phyloP scores from a whole-genome alignment of 1,140 invertebrate genomes.

The Drosophila arizonae region DNA sequence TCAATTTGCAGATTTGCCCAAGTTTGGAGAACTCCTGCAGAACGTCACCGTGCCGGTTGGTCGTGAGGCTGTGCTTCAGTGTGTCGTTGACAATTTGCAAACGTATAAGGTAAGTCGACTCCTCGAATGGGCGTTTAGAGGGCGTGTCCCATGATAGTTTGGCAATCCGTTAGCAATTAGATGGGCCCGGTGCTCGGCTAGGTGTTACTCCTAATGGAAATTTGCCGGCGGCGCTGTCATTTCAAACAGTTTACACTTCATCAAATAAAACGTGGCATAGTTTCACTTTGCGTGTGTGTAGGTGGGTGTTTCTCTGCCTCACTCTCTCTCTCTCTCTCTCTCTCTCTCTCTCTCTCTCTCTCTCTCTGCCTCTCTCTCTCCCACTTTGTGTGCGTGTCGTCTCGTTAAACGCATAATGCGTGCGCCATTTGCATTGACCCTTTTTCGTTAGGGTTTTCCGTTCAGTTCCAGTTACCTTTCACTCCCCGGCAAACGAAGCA shows the following conservation, averaged over 20 bases:
- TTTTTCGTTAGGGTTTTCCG: conserved; percentile 41
- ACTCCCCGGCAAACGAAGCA: conserved; percentile 11
- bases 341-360: no score
- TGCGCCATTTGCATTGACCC: conserved; percentile 53
- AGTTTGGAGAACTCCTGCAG: conserved; percentile 88
- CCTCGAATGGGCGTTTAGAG: background rate
- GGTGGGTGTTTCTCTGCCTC: no score
- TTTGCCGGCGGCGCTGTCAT: conserved; percentile 26
- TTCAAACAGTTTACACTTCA: conserved; percentile 67
- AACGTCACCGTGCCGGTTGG: conserved; percentile 90
- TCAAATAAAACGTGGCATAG: conserved; percentile 54
- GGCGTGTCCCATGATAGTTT: conserved; percentile 19
- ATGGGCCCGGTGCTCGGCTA: conserved; percentile 8
- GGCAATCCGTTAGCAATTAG: conserved; percentile 38
- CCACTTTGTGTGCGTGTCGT: conserved; percentile 42
- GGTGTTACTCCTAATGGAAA: conserved; percentile 36
- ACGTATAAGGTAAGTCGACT: conserved; percentile 86
- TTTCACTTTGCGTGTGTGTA: conserved; percentile 5
- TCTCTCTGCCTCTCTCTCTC: no score
- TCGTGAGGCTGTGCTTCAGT: conserved; percentile 88
- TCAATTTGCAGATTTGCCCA: conserved; percentile 87
- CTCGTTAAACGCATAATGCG: conserved; percentile 63
- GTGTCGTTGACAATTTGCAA: conserved; percentile 89
- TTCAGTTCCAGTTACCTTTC: conserved; percentile 5
- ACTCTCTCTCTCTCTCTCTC: no score